Evolutionary conservation across 2,113 vertebrate species (phyloP), one percentile per base, ranked within the genome.

Genomic region (Odontophorus gujanensis): DNA sequence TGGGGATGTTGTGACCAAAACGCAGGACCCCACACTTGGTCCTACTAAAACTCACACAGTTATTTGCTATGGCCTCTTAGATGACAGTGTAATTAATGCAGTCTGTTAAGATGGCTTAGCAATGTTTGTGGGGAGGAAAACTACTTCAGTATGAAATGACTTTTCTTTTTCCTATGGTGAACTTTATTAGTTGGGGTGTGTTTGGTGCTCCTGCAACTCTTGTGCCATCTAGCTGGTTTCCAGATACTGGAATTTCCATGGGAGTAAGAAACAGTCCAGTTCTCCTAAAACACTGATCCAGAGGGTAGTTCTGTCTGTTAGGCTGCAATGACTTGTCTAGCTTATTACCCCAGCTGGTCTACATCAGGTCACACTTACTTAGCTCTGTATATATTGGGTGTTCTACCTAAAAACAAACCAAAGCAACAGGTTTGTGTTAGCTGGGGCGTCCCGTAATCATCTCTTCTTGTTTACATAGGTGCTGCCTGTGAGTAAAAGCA

Each of bases 401-500:
- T 24, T 61, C 5, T 26, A 13, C 58, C 21, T 36, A 13, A 81
- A 18, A 43, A 38, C 28, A 42, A 59, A 8, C 4, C 32, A 36
- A 28, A 59, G 34, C 32, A 11, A 61, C 7, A 4, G 10, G 3
- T 65, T 3, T 38, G 2, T 18, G 13, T 28, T 15, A 5, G 3
- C 7, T 34, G 55, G 14, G 20, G 4, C 11, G 4, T 32, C 25
- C 18, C 45, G 8, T 48, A 81, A 40, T 61, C 36, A 91, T 18
- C 42, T 19, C 4, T 38, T 87, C 11, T 40, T 84, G 15, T 53
- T 17, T 13, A 57, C 66, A n/a, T 20, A 99, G 99, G 98, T 99
- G 58, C 97, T 99, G 87, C 99, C 99, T 0, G 95, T 98, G 90
- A 98, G 98, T 38, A 99, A 97, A 96, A 99, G 90, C 96, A 98